phyloP scores from a whole-genome alignment of 2,113 vertebrate species.

The Megalops atlanticus region DNA sequence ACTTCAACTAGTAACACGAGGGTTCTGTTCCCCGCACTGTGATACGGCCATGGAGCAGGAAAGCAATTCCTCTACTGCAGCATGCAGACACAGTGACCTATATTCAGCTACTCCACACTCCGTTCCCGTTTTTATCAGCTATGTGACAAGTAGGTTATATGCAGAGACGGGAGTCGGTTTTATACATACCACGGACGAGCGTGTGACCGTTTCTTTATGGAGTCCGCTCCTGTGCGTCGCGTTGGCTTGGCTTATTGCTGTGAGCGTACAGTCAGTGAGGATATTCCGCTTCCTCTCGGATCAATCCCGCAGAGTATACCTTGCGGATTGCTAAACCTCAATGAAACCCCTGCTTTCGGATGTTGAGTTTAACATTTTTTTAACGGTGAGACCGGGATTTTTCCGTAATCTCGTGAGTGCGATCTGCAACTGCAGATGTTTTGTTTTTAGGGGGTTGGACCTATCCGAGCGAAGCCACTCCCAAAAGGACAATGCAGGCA shows the following conservation, averaged over 20 bases:
- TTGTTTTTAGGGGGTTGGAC: slow-evolving; percentile 46
- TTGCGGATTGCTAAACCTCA: background rate
- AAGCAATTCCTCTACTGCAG: slow-evolving; percentile 25
- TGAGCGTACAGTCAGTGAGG: background rate
- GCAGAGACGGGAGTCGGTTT: background rate
- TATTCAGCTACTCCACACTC: slow-evolving; percentile 5
- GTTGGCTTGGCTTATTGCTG: background rate
- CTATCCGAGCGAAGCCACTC: slow-evolving; percentile 23
- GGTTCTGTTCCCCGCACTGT: background rate
- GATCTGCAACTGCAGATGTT: slow-evolving; percentile 29
- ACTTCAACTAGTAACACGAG: slow-evolving; percentile 1
- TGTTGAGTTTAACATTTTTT: background rate
- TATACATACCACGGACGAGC: slow-evolving; percentile 13
- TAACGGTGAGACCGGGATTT: background rate
- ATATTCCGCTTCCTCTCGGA: background rate
- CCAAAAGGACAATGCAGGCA: slow-evolving; percentile 28
- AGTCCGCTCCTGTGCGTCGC: background rate
- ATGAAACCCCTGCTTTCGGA: slow-evolving; percentile 5
- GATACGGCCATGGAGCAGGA: background rate
- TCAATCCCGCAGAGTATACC: background rate
- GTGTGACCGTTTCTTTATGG: background rate
- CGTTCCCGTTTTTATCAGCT: background rate
- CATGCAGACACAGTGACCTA: slow-evolving; percentile 37
- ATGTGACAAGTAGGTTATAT: background rate
- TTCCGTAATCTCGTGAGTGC: background rate